These are phyloP conservation scores for Melanostoma mellinum DNA, from an alignment of 2,888 invertebrate genomes.

Conservation along the genomic window DNA sequence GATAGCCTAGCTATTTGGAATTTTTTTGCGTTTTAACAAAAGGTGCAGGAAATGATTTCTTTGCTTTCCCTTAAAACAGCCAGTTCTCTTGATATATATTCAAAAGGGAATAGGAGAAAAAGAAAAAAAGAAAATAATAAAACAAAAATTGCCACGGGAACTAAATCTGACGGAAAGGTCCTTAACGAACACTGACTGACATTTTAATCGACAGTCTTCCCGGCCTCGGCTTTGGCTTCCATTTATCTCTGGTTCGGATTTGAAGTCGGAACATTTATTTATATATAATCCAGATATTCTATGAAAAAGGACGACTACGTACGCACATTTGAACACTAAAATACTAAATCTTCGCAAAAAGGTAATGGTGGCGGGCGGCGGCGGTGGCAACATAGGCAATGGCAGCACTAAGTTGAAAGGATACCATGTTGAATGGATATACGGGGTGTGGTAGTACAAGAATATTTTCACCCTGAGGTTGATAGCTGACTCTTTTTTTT, in stretches of 20 bases:
- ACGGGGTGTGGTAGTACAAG: slow-evolving; percentile 43
- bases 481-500: slow-evolving; percentile 16
- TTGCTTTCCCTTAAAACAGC: slow-evolving; percentile 13
- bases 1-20: slow-evolving; percentile 11
- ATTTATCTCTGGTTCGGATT: slow-evolving; percentile 30
- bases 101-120: slow-evolving; percentile 35
- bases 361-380: background rate
- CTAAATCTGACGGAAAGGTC: slow-evolving; percentile 67
- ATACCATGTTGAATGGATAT: slow-evolving; percentile 39
- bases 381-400: background rate
- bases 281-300: slow-evolving; percentile 7
- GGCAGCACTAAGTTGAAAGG: slow-evolving; percentile 26
- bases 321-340: slow-evolving; percentile 54
- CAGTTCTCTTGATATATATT: slow-evolving; percentile 33
- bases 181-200: slow-evolving; percentile 67
- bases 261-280: slow-evolving; percentile 4
- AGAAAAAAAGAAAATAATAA: background rate
- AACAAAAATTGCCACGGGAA: slow-evolving; percentile 46
- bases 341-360: slow-evolving; percentile 25
- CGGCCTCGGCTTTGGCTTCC: slow-evolving; percentile 33
- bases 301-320: slow-evolving; percentile 39
- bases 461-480: slow-evolving; percentile 55
- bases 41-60: slow-evolving; percentile 62
- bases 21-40: slow-evolving; percentile 38
- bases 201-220: slow-evolving; percentile 70